Base-by-base conservation (phyloP, 2,888 invertebrate genomes). In the Eudasyphora cyanicolor region DNA sequence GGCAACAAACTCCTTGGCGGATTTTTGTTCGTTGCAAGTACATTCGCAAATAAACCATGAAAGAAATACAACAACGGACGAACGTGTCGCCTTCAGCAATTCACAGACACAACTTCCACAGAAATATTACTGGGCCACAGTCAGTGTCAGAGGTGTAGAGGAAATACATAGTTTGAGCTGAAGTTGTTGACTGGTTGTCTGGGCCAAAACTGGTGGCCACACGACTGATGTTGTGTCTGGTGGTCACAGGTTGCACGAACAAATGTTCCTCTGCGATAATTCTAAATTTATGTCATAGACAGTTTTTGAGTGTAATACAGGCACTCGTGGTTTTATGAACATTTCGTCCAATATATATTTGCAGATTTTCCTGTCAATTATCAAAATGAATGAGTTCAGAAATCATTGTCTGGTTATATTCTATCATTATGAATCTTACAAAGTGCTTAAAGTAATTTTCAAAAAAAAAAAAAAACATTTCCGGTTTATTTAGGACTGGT, bases 31-130 rank as follows among this genome's bases (percentile, higher is more conserved):
- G 54, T n/a, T n/a, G n/a, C n/a, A n/a, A n/a, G n/a, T 64, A 38
- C 60, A 19, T 71, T 69, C 19, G 60, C 17, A 29, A 51, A 79
- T 10, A 35, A 69, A 21, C 45, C 42, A 77, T 19, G 6, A 19
- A 60, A 60, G 35, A 19, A 38, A 38, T n/a, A 51, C 21, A 73
- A 60, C 12, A 54, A 42, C 84, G 85, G 83, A 86, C 81, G 85
- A 86, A 86, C 86, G 85, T 86, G 86, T 86, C 86, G 86, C 86
- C 85, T 79, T 64, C 70, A 78, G 85, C 85, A 82, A 62, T 77
- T 64, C 64, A 45, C 57, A 60, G 75, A 80, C 76, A 57, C 62
- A 69, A 85, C 80, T 86, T 86, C 82, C 76, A 84, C 81, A 86
- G 79, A 85, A 86, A 77, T 79, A 42, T 38, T 70, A 77, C 60